Evolutionary conservation across 2,113 vertebrate genomes (phyloP).

Genomic region (Daubentonia madagascariensis): DNA sequence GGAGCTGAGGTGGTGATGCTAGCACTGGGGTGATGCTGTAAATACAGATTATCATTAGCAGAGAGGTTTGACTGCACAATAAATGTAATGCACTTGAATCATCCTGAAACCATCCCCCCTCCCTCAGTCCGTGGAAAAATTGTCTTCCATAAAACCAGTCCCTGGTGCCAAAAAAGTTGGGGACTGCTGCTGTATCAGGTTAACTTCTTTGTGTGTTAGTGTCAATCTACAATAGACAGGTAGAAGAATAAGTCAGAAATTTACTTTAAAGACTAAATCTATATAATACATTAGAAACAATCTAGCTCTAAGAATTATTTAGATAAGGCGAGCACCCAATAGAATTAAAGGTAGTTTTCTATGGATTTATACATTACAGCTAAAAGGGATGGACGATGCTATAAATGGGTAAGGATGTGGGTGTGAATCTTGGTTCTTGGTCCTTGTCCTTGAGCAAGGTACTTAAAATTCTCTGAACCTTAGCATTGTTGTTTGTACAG

Average conservation of each 20-base stretch:
- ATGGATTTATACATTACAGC: background rate
- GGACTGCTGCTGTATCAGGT: background rate
- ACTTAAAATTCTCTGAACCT: background rate
- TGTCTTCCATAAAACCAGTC: too few species aligned
- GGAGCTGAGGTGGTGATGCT: too few species aligned
- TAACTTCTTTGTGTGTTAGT: background rate
- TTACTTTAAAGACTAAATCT: background rate
- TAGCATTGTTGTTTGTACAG: background rate
- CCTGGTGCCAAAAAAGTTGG: too few species aligned
- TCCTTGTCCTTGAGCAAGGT: background rate
- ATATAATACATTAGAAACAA: background rate
- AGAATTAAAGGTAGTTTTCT: background rate
- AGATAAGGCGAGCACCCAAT: background rate
- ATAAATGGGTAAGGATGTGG: background rate
- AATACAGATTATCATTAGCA: too few species aligned
- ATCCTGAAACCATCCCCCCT: too few species aligned
- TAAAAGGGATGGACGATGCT: background rate
- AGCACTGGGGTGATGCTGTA: too few species aligned
- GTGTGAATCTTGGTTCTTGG: slow-evolving; percentile 21
- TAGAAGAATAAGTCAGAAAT: background rate
- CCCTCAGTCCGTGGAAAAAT: too few species aligned
- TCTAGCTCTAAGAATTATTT: background rate
- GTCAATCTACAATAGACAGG: background rate
- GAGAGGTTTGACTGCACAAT: too few species aligned
- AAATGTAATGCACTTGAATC: too few species aligned